Evolutionary conservation across 2,888 invertebrate genomes (phyloP).

Genomic region (Xanthorhoe designata): DNA sequence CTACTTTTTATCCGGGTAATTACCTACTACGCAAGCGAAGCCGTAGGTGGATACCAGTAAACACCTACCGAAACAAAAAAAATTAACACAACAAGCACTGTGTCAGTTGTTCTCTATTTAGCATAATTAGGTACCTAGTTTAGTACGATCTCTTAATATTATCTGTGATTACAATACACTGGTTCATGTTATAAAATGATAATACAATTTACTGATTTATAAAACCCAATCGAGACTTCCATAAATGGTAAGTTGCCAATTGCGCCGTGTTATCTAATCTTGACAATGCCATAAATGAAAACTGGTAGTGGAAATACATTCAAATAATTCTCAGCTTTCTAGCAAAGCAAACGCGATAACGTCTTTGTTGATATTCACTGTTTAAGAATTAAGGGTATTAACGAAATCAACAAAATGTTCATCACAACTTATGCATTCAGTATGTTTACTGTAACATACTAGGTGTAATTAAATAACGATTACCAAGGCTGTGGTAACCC

Average conservation of each 20-base stretch:
- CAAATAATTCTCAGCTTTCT: background rate
- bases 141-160: too few species aligned
- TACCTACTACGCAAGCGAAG: too few species aligned
- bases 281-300: constrained; percentile 14
- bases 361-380: too few species aligned
- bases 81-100: too few species aligned
- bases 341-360: background rate
- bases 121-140: too few species aligned
- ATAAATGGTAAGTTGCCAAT: background rate
- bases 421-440: background rate
- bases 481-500: constrained; percentile 4
- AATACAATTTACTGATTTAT: background rate
- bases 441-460: constrained; percentile 1
- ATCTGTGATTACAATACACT: background rate
- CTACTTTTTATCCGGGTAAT: too few species aligned
- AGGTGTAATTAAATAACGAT: background rate
- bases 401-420: background rate
- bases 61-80: too few species aligned
- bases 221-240: background rate
- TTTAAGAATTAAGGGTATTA: too few species aligned
- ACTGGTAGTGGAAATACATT: constrained; percentile 28
- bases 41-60: too few species aligned
- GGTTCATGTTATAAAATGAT: background rate
- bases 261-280: constrained; percentile 25
- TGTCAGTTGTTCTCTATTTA: too few species aligned